Evolutionary conservation across 2,797 vertebrate species (phyloP), one percentile per base, ranked within the genome.

Genomic region (Scleropages formosus): DNA sequence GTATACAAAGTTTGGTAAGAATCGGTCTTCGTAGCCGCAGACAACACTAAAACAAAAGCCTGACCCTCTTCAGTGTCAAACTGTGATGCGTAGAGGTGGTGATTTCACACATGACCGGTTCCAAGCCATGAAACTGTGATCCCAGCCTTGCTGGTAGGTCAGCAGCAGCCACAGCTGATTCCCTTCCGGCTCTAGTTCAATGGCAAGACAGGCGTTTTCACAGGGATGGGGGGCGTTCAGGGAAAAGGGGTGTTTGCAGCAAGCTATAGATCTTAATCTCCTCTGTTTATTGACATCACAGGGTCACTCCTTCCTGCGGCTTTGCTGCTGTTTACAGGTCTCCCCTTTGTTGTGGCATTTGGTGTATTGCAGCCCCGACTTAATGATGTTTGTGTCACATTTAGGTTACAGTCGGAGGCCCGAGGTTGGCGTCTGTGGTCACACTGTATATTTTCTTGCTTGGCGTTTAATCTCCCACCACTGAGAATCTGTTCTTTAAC

Each of bases 111-210:
- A 7, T 31, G 51, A n/a, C 68, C n/a, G 51, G 18, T 58, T 71
- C 24, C 56, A 51, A 71, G 70, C 49, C 70, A 67, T 51, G 47
- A 70, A 71, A 58, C 56, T 24, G 71, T 18, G 26, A 70, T 27
- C 11, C 31, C 8, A 31, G n/a, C 68, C 65, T 47, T 47, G 49
- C 65, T 49, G 44, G 20, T 65, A 13, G 39, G 49, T 8, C 49
- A 11, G 27, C 15, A 51, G 16, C 68, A 70, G 15, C 26, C 31
- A 24, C 8, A 13, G 22, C 22, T 12, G 46, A 39, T 39, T 39
- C 31, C 31, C 31, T 39, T 39, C 39, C 39, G 31, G 31, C 31
- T 39, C 31, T 6, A 31, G 31, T 39, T 39, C 39, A 31, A 2
- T 31, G 2, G 31, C 39, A 39, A 31, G 39, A 39, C 31, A n/a